phyloP scores from a whole-genome alignment of 2,888 invertebrate species.

The Ectropis crepuscularia region DNA sequence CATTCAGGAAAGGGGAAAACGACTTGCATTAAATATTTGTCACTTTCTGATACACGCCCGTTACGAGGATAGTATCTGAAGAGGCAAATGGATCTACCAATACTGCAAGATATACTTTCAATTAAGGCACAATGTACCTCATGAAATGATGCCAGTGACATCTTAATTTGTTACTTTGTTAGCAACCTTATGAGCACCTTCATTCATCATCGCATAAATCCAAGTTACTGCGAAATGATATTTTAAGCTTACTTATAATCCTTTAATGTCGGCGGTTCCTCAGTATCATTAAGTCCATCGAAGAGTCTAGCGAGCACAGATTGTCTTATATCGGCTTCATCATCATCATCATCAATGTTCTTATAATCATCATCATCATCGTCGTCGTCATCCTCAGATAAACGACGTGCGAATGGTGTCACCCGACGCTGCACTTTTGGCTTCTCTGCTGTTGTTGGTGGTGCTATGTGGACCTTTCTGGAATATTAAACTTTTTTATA shows the following conservation, averaged over 20 bases:
- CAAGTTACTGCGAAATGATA: not conserved
- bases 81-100: too few species aligned
- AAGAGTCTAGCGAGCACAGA: constrained; percentile 62
- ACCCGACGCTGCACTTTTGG: not conserved
- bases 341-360: constrained; percentile 40
- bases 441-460: not conserved
- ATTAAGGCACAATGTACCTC: too few species aligned
- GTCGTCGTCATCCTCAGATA: not conserved
- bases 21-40: too few species aligned
- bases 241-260: constrained; percentile 56
- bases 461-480: constrained; percentile 14
- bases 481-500: not conserved
- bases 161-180: too few species aligned
- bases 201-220: too few species aligned
- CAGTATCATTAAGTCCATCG: constrained; percentile 46
- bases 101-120: too few species aligned
- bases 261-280: constrained; percentile 64
- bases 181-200: too few species aligned
- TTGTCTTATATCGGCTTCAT: constrained; percentile 37
- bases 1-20: too few species aligned
- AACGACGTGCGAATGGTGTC: constrained; percentile 2
- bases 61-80: too few species aligned
- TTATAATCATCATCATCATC: constrained; percentile 13
- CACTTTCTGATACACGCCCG: too few species aligned
- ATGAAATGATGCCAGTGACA: too few species aligned